These are phyloP conservation scores for Cyanoliseus patagonus DNA, from an alignment of 2,113 vertebrate genomes.

Conservation along the genomic window DNA sequence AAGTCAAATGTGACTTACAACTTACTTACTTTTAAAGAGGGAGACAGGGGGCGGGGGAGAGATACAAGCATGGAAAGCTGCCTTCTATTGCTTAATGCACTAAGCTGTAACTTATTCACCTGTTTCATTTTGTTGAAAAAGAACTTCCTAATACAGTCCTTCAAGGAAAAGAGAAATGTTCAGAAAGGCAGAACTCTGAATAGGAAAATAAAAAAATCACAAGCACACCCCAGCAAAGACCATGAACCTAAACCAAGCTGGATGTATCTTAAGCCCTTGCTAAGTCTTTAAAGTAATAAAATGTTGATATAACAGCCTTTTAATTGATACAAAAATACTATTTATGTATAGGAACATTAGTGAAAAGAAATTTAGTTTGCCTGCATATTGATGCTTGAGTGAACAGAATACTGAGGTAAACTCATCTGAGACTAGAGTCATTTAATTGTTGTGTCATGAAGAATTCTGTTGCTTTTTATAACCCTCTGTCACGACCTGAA, in stretches of 20 bases:
- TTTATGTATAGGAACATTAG: neutral
- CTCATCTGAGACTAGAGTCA: neutral
- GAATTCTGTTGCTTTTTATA: neutral
- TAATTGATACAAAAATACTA: no score
- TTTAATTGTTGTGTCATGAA: neutral
- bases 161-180: neutral
- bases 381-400: neutral
- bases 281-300: neutral
- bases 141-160: neutral
- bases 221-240: neutral
- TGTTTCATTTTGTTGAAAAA: neutral
- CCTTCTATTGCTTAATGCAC: neutral
- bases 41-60: accelerated
- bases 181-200: neutral
- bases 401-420: neutral
- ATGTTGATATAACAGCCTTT: neutral
- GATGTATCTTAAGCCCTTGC: neutral
- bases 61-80: neutral
- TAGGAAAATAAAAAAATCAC: neutral
- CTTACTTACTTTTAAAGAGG: neutral
- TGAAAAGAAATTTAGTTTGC: neutral
- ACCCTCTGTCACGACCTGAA: neutral
- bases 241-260: neutral
- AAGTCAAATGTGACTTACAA: neutral
- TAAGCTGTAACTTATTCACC: neutral